Evolutionary conservation across 2,113 vertebrate genomes (phyloP), one percentile per base, ranked within the genome.

Genomic region (Xenopus laevis): DNA sequence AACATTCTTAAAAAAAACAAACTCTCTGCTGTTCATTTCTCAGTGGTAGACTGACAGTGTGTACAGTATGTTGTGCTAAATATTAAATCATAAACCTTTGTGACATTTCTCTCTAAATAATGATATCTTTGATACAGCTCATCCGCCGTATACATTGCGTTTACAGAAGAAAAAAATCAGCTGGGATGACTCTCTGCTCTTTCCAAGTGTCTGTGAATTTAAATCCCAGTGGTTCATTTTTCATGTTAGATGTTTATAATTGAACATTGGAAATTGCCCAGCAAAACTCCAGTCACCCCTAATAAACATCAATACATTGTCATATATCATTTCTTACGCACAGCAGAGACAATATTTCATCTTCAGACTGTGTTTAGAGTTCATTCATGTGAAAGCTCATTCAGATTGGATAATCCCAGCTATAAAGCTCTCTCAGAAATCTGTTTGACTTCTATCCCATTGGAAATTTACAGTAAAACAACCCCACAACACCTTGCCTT

Each of bases 231-330:
- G 72, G 44, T 74, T 74, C 72, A 74, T 74, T 74, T 74, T 74
- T 74, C 72, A 74, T 74, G 68, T 68, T 52, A 60, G 64, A 58
- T 68, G 72, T 65, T 60, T 74, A 68, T 74, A 68, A 74, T 68
- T 74, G 55, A 74, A 59, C 40, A 74, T 20, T 21, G 72, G 72
- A 74, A 74, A 74, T 74, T 68, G 72, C 72, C 55, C 72, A 74
- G 72, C 55, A 74, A 74, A 74, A 40, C 65, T 74, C 65, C 65
- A 68, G 72, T 74, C 72, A 68, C 17, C 72, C 72, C 47, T 74
- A 74, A 74, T 74, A 68, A 61, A 74, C 58, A 66, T 74, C 72
- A 74, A 74, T 68, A 20, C 55, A 74, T 72, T 74, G 72, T 61
- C 72, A 74, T 74, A 74, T 68, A 74, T 74, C 72, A 68, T 68